phyloP scores from a whole-genome alignment of 2,888 invertebrate genomes.

The Apotomis capreana region DNA sequence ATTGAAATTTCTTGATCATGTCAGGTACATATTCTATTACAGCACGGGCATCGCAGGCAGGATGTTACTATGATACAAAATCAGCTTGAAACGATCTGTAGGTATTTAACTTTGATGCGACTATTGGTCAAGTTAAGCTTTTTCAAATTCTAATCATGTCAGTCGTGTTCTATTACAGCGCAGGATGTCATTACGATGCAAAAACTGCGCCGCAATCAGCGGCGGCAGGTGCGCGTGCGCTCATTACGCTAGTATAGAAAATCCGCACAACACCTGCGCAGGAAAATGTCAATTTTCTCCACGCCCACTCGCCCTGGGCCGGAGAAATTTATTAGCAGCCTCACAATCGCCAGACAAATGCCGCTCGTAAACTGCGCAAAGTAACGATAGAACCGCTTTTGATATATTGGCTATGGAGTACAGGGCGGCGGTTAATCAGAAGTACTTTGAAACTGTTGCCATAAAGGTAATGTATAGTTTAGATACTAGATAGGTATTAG shows the following conservation, averaged over 20 bases:
- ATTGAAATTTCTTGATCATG: too few relatives aligned
- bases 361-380: slow-evolving; percentile 23
- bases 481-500: too few relatives aligned
- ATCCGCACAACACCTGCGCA: slow-evolving; percentile 66
- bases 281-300: slow-evolving; percentile 74
- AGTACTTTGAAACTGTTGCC: neutral
- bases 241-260: slow-evolving; percentile 64
- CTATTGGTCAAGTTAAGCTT: neutral
- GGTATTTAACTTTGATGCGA: too few relatives aligned
- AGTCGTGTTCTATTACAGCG: slow-evolving; percentile 36
- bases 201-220: slow-evolving; percentile 54
- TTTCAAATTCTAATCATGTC: slow-evolving; percentile 26
- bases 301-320: slow-evolving; percentile 40
- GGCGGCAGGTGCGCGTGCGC: slow-evolving; percentile 53
- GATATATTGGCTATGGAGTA: slow-evolving; percentile 1
- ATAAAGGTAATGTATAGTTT: neutral
- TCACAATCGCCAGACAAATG: slow-evolving; percentile 22
- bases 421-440: slow-evolving; percentile 2
- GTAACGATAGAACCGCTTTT: slow-evolving; percentile 25
- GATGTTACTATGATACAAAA: too few relatives aligned
- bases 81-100: too few relatives aligned
- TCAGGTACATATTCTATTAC: too few relatives aligned
- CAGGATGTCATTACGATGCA: slow-evolving; percentile 60
- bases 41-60: too few relatives aligned
- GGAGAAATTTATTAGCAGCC: slow-evolving; percentile 29